Evolutionary conservation across 2,888 invertebrate species (phyloP).

Genomic region (Drosophila fungiperda): DNA sequence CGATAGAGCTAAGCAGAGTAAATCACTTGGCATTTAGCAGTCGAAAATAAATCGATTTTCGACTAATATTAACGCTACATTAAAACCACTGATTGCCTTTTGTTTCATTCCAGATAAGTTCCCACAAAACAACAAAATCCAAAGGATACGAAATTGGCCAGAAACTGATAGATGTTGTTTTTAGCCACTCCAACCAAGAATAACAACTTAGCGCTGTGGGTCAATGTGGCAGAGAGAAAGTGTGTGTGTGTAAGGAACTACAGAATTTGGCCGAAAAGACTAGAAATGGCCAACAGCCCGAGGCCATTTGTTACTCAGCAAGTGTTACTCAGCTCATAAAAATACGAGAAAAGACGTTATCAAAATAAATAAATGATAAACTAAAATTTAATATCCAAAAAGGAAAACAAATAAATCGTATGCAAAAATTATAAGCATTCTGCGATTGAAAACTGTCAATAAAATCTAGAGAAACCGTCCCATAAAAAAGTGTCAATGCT

Average conservation of each 20-base stretch:
- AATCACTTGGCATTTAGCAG: conserved; percentile 76
- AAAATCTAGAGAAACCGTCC: conserved; percentile 55
- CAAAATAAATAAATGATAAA: conserved; percentile 45
- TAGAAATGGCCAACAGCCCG: conserved; percentile 52
- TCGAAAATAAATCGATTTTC: conserved; percentile 77
- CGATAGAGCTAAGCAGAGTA: conserved; percentile 45
- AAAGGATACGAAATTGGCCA: conserved; percentile 32
- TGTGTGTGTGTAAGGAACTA: neutral
- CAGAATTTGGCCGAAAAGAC: conserved; percentile 8
- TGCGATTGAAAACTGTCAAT: conserved; percentile 50
- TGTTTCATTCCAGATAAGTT: conserved; percentile 76
- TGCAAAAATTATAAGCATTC: conserved; percentile 31
- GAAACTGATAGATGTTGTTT: conserved; percentile 59
- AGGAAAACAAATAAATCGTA: conserved; percentile 27
- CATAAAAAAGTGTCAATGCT: conserved; percentile 35
- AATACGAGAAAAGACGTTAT: conserved; percentile 17
- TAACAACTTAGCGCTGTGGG: conserved; percentile 25
- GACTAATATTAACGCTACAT: conserved; percentile 71
- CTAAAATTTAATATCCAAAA: conserved; percentile 16
- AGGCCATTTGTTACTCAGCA: conserved; percentile 49
- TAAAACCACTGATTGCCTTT: conserved; percentile 75
- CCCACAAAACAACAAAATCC: conserved; percentile 23
- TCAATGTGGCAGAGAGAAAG: conserved; percentile 1
- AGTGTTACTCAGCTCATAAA: conserved; percentile 42
- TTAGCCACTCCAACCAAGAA: conserved; percentile 21